These are phyloP conservation scores for Lasioglossum oenotherae DNA, from an alignment of 2,888 invertebrate genomes.

Conservation along the genomic window DNA sequence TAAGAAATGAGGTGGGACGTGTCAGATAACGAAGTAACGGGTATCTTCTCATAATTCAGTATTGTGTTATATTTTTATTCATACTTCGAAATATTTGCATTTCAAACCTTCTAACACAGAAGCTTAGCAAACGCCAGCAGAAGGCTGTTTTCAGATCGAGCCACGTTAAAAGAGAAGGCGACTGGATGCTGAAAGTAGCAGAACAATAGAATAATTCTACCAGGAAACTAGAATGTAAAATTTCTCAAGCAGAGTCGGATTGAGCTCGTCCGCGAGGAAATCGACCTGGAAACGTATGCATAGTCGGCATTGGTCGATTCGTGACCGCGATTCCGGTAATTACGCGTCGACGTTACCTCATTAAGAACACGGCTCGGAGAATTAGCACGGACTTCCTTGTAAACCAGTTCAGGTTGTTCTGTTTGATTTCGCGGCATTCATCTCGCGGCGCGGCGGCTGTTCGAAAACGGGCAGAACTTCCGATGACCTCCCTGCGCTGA, in stretches of 20 bases:
- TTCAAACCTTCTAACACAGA: too few species aligned
- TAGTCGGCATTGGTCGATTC: conserved; percentile 5
- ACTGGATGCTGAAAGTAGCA: not conserved
- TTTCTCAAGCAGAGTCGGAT: not conserved
- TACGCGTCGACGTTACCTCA: conserved; percentile 24
- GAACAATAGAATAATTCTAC: not conserved
- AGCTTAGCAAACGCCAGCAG: too few species aligned
- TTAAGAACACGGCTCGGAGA: conserved; percentile 28
- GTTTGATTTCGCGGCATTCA: conserved; percentile 21
- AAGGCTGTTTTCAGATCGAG: too few species aligned
- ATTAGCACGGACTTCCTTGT: conserved; percentile 19
- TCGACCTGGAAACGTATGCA: not conserved
- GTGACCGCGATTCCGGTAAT: conserved; percentile 26
- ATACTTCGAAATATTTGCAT: too few species aligned
- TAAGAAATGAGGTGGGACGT: too few species aligned
- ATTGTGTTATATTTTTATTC: too few species aligned
- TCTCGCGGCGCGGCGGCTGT: conserved; percentile 6
- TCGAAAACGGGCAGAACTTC: conserved; percentile 32
- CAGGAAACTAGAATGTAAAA: not conserved
- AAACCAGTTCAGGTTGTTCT: conserved; percentile 37
- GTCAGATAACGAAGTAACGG: too few species aligned
- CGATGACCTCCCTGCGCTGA: conserved; percentile 58
- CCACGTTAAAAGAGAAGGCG: not conserved
- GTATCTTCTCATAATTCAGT: too few species aligned
- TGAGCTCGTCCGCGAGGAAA: not conserved